phyloP scores from a whole-genome alignment of 1,140 invertebrate species.

The Drosophila rhopaloa region DNA sequence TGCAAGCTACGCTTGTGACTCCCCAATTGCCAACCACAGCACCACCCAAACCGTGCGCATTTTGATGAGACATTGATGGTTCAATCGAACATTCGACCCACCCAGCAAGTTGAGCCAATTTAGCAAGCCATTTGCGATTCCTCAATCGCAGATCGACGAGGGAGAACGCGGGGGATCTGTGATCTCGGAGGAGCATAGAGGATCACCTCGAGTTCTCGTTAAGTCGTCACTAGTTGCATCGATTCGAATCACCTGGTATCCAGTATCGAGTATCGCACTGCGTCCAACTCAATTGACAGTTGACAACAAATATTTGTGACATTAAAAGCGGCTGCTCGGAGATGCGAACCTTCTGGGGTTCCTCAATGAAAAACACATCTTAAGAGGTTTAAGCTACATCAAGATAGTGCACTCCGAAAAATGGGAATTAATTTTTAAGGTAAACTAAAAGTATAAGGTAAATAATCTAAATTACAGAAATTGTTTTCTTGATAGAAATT shows the following conservation, averaged over 20 bases:
- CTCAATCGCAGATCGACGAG: constrained; percentile 35
- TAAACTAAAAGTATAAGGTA: no score
- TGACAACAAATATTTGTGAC: constrained; percentile 82
- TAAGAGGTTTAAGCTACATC: constrained; percentile 2
- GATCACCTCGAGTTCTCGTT: constrained; percentile 65
- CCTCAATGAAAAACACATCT: constrained; percentile 17
- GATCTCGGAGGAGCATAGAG: constrained; percentile 14
- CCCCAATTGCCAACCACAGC: not conserved
- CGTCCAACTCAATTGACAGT: constrained; percentile 55
- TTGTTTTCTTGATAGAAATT: no score
- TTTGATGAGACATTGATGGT: constrained; percentile 82
- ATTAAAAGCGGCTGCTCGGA: constrained; percentile 60
- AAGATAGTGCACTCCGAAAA: not conserved
- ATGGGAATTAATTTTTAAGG: not conserved
- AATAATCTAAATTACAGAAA: no score
- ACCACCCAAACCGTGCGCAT: constrained; percentile 45
- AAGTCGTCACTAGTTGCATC: constrained; percentile 62
- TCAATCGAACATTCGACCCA: constrained; percentile 71
- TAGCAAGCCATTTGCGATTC: constrained; percentile 71
- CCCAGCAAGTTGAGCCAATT: constrained; percentile 73
- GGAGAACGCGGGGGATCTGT: not conserved
- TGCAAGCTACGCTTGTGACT: not conserved
- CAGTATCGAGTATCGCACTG: not conserved
- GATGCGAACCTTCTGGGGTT: constrained; percentile 10
- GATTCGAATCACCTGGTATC: constrained; percentile 1